These are phyloP conservation scores for Hyaena hyaena DNA, from an alignment of 2,113 vertebrate species.

Conservation along the genomic window DNA sequence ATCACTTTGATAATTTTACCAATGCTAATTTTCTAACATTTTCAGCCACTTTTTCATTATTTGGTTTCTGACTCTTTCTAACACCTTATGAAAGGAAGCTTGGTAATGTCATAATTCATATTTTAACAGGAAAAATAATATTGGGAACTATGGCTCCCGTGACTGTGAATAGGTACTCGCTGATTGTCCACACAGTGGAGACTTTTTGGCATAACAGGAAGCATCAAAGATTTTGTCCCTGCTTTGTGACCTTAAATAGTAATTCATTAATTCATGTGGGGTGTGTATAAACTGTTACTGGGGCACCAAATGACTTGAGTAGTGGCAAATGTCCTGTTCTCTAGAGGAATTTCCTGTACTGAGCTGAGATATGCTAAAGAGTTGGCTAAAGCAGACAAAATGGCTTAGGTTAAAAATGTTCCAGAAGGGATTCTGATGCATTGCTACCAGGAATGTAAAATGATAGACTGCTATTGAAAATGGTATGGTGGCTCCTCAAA, in stretches of 20 bases:
- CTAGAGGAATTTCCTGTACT: neutral
- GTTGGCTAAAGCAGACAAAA: neutral
- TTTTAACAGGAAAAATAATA: conserved; percentile 35
- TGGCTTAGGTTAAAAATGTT: neutral
- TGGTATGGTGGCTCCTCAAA: neutral
- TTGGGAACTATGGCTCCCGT: neutral
- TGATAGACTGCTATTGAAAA: neutral
- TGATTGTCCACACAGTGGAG: neutral
- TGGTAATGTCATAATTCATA: neutral
- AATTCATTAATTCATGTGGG: neutral
- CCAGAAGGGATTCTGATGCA: neutral
- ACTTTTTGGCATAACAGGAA: neutral
- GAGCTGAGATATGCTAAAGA: neutral
- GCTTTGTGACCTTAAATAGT: neutral
- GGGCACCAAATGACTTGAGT: neutral
- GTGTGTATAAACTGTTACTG: neutral
- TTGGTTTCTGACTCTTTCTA: conserved; percentile 15
- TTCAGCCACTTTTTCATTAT: neutral
- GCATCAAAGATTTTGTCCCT: neutral
- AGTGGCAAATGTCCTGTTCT: neutral
- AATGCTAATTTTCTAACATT: conserved; percentile 29
- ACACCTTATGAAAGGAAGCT: neutral
- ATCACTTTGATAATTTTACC: neutral
- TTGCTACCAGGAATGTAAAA: neutral
- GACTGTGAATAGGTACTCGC: neutral